Evolutionary conservation across 2,888 invertebrate genomes (phyloP).

Genomic region (Agrenia bidenticulata): DNA sequence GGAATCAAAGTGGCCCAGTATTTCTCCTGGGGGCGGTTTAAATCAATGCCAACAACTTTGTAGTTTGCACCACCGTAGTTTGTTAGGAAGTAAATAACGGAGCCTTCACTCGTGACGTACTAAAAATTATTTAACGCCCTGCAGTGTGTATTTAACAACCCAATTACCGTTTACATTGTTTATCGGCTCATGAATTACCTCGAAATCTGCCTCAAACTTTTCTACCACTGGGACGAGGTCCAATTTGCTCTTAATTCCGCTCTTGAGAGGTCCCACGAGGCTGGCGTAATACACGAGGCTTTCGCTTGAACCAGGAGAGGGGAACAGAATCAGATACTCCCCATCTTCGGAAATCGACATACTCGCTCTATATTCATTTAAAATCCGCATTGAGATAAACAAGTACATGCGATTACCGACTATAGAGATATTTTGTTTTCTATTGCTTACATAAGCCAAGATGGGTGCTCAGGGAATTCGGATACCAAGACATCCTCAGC

Average conservation of each 20-base stretch:
- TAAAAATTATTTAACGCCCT: constrained; percentile 59
- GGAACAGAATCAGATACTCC: constrained; percentile 76
- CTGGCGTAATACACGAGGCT: constrained; percentile 83
- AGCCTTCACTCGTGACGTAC: constrained; percentile 86
- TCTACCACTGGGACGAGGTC: constrained; percentile 76
- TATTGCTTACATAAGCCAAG: constrained; percentile 82
- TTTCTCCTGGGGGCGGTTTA: constrained; percentile 68
- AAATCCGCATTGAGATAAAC: too few relatives aligned
- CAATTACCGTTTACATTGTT: too few relatives aligned
- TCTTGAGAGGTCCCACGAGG: constrained; percentile 60
- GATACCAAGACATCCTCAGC: constrained; percentile 80
- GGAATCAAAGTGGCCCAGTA: constrained; percentile 81
- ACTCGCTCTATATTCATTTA: too few relatives aligned
- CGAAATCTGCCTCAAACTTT: constrained; percentile 89
- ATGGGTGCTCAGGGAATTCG: constrained; percentile 85
- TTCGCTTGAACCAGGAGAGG: constrained; percentile 77
- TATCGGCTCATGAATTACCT: constrained; percentile 71
- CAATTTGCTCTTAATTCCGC: constrained; percentile 60
- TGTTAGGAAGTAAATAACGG: constrained; percentile 72
- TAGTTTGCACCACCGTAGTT: constrained; percentile 93
- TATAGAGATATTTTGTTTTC: too few relatives aligned
- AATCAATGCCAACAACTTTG: constrained; percentile 79
- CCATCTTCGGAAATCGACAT: constrained; percentile 88
- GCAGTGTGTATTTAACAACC: neutral
- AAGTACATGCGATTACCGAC: too few relatives aligned